phyloP scores from a whole-genome alignment of 2,113 vertebrate species.

The Silurus asotus region DNA sequence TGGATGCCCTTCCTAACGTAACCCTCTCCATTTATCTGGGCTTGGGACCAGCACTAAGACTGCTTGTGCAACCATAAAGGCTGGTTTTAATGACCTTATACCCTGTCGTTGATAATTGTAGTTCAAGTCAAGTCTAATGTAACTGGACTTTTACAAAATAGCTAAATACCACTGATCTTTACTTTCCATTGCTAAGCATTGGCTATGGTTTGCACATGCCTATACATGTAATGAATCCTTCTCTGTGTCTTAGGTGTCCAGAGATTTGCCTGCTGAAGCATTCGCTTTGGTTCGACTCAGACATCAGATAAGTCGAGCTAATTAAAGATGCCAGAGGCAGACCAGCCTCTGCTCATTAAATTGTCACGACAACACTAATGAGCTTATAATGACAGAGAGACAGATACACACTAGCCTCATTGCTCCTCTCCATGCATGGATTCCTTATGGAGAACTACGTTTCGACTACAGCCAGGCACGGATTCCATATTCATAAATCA shows the following conservation, averaged over 20 bases:
- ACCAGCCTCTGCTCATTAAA: constrained; percentile 46
- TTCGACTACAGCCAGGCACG: constrained; percentile 17
- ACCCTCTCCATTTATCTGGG: too few relatives aligned
- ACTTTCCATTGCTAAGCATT: neutral
- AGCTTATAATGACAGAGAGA: constrained; percentile 51
- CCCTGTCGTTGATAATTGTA: too few relatives aligned
- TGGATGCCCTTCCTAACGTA: too few relatives aligned
- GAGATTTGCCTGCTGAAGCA: constrained; percentile 32
- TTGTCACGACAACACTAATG: constrained; percentile 46
- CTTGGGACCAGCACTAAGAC: too few relatives aligned
- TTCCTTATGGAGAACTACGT: constrained; percentile 29
- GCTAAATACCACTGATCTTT: neutral
- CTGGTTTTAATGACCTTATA: too few relatives aligned
- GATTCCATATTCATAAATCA: neutral
- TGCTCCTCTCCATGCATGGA: constrained; percentile 17
- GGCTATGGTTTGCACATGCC: neutral
- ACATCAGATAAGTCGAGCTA: constrained; percentile 37
- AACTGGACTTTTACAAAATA: neutral
- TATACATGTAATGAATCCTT: constrained; percentile 7
- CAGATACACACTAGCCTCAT: constrained; percentile 28
- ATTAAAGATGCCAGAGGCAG: constrained; percentile 41
- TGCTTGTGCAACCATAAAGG: too few relatives aligned
- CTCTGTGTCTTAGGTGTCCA: neutral
- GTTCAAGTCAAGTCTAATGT: neutral
- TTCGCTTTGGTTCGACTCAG: constrained; percentile 32